These are phyloP conservation scores for Phasia obesa DNA, from an alignment of 2,888 invertebrate genomes.

Conservation along the genomic window DNA sequence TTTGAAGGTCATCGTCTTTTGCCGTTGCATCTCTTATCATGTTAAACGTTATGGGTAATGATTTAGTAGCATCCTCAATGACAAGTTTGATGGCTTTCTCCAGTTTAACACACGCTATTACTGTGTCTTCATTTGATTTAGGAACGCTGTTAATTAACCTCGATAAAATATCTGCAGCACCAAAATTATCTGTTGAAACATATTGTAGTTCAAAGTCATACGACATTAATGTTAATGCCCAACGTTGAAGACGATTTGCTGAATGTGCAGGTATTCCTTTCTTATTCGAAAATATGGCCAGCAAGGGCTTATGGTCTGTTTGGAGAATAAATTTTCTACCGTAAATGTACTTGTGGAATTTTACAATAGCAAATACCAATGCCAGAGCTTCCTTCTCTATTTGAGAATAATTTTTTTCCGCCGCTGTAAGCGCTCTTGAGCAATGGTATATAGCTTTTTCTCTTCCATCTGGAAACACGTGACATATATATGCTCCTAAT, in stretches of 20 bases:
- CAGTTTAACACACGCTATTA: constrained; percentile 26
- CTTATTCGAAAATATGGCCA: constrained; percentile 67
- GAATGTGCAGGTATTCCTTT: constrained; percentile 62
- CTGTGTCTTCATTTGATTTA: constrained; percentile 30
- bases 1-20: not conserved
- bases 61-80: not conserved
- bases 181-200: constrained; percentile 34
- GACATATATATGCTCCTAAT: constrained; percentile 72
- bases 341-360: constrained; percentile 33
- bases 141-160: not conserved
- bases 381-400: constrained; percentile 50
- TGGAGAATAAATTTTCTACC: constrained; percentile 34
- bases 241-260: constrained; percentile 48
- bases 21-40: not conserved
- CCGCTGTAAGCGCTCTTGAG: constrained; percentile 25
- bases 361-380: constrained; percentile 13
- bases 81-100: constrained; percentile 4
- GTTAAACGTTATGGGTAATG: not conserved
- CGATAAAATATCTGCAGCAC: constrained; percentile 38
- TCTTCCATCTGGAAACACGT: constrained; percentile 70
- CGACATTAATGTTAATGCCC: constrained; percentile 15
- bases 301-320: constrained; percentile 23
- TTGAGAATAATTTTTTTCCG: constrained; percentile 73
- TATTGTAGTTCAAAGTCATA: constrained; percentile 32
- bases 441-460: constrained; percentile 40